Base-by-base conservation (phyloP, 2,888 invertebrate species). In the Thumatha senex region DNA sequence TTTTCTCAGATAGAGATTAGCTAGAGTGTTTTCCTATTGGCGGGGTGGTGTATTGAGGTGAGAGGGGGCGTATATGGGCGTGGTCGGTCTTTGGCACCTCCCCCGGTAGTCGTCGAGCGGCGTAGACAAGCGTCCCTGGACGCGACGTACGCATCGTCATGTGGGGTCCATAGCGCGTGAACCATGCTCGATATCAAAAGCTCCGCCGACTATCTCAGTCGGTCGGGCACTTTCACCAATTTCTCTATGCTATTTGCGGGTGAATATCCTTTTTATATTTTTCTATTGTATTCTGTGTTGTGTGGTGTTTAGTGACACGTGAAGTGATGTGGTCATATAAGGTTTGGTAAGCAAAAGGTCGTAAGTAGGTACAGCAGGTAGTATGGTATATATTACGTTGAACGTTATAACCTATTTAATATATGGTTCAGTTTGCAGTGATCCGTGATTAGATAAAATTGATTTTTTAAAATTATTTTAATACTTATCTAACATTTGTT, bases 211-310 rank as follows among this genome's bases (percentile, higher is more conserved):
- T 97, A 97, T 92, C 94, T 97, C 82, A 95, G 95, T 92, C 95
- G 97, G 92, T 96, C 97, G 84, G 97, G 97, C 83, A 96, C 97
- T 62, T 97, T 98, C 89, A 96, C 97, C 89, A 97, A 97, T 92
- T 96, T 98, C 93, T 97, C 97, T 89, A 97, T 98, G 97, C 94
- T 98, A 81, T 97, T 97, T 93, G 96, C 96, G 92, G 97, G 97
- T 97, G 95, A 93, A 92, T 92, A 85, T 87, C 12, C 43, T 43
- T 52, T 45, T 14, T 48, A 40, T 49, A 15, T 48, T 47, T 38
- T 44, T 52, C 35, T 49, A 49, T 58, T 70, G 64, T 70, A 71
- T 74, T 46, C 56, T 64, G 67, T 72, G 65, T 61, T 64, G 58
- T 63, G 66, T 53, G 67, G 78, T 79, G 76, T 66, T 40, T 14